Conservation (phyloP, 2,113 vertebrate species). For the Notothenia coriiceps region DNA sequence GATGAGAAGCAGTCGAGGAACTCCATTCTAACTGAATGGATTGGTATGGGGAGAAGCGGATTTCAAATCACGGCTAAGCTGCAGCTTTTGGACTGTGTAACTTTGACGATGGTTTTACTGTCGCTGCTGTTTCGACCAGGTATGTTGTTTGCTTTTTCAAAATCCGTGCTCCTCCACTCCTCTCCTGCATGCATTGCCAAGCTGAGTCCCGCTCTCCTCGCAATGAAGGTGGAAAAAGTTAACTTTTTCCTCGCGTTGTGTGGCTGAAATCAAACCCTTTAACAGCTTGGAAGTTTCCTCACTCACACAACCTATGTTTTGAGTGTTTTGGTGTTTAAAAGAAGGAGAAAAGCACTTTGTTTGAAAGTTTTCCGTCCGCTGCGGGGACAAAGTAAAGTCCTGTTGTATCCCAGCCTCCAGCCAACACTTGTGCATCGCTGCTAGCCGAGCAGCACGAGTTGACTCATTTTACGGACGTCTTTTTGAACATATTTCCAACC, state of each 20-base stretch:
- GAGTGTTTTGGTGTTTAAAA: background rate
- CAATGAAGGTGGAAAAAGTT: conserved; percentile 50
- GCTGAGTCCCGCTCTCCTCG: conserved; percentile 27
- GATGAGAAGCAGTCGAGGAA: conserved; percentile 82
- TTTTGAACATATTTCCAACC: background rate
- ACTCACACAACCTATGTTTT: background rate
- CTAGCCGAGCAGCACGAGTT: conserved; percentile 65
- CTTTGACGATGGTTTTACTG: conserved; percentile 81
- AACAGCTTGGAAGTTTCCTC: accelerated
- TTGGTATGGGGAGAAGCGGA: conserved; percentile 90
- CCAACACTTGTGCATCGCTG: conserved; percentile 5
- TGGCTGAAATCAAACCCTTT: background rate
- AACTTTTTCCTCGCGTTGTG: conserved; percentile 3
- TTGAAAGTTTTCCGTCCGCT: conserved; percentile 2
- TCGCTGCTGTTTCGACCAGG: conserved; percentile 85
- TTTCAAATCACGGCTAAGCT: conserved; percentile 86
- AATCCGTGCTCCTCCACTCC: conserved; percentile 55
- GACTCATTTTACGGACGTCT: conserved; percentile 1
- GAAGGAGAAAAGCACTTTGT: background rate
- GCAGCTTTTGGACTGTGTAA: conserved; percentile 85
- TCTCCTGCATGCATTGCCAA: conserved; percentile 38
- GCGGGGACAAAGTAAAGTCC: conserved; percentile 62
- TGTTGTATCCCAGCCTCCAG: conserved; percentile 30
- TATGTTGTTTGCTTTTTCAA: conserved; percentile 54
- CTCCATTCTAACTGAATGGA: conserved; percentile 88